These are phyloP conservation scores for Cyclophora albipunctata DNA, from an alignment of 2,888 invertebrate species.

Conservation along the genomic window DNA sequence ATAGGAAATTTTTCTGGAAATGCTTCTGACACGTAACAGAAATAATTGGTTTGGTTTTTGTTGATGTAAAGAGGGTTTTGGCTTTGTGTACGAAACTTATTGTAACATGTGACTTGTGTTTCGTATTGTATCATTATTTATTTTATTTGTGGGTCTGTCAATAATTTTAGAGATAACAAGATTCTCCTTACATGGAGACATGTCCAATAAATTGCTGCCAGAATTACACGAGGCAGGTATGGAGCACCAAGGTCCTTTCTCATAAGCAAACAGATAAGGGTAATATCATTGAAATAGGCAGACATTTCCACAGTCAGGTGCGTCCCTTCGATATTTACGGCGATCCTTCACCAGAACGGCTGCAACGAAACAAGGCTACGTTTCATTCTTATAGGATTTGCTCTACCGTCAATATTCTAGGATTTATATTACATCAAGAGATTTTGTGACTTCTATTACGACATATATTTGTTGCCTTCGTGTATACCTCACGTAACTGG, in stretches of 20 bases:
- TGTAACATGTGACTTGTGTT: too few species aligned
- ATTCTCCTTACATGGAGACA: too few species aligned
- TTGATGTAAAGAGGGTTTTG: too few species aligned
- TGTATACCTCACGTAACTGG: too few species aligned
- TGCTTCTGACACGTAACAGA: constrained; percentile 1
- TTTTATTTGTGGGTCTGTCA: too few species aligned
- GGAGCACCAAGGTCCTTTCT: constrained; percentile 15
- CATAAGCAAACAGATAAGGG: constrained; percentile 25
- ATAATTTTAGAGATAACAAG: too few species aligned
- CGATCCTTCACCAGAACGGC: constrained; percentile 15
- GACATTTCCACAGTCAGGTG: constrained; percentile 22
- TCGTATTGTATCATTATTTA: too few species aligned
- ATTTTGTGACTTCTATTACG: constrained; percentile 1
- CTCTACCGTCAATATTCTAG: constrained; percentile 18
- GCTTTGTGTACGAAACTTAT: too few species aligned
- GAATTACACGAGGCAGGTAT: constrained; percentile 2
- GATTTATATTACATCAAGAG: constrained; percentile 6
- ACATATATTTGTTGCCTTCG: too few species aligned
- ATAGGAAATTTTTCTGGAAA: constrained; percentile 8
- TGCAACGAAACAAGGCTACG: constrained; percentile 8
- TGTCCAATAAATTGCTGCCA: too few species aligned
- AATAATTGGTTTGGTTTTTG: not conserved
- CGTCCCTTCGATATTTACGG: constrained; percentile 25
- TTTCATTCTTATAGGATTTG: constrained; percentile 21
- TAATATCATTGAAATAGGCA: constrained; percentile 22